Evolutionary conservation across 2,113 vertebrate genomes (phyloP).

Genomic region (Origma solitaria): DNA sequence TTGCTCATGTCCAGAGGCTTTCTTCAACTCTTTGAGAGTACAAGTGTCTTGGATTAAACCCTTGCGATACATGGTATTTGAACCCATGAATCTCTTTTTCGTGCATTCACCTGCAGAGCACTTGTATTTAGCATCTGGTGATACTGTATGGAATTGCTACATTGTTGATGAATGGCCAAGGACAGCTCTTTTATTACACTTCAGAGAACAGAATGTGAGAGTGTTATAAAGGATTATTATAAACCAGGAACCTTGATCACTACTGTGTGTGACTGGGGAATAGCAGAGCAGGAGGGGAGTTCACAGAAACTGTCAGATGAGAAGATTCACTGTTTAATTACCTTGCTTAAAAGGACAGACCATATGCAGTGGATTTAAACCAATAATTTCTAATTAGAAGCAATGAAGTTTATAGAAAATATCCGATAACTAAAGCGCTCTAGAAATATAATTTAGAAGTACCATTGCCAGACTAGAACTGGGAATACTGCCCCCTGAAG

Average conservation of each 20-base stretch:
- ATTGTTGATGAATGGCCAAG: slow-evolving; percentile 52
- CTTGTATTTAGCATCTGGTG: not conserved
- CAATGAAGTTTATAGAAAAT: slow-evolving; percentile 54
- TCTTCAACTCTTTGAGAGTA: not conserved
- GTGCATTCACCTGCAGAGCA: not conserved
- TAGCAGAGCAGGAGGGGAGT: rapidly evolving
- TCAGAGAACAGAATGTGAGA: slow-evolving; percentile 33
- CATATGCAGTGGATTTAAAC: slow-evolving; percentile 51
- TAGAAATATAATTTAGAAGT: slow-evolving; percentile 24
- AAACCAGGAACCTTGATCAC: not conserved
- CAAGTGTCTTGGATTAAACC: not conserved
- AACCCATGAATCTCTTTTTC: not conserved
- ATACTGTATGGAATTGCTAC: not conserved
- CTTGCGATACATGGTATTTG: not conserved
- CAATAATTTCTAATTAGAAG: slow-evolving; percentile 73
- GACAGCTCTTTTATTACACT: slow-evolving; percentile 36
- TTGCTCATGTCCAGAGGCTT: not conserved
- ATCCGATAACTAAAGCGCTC: slow-evolving; percentile 39
- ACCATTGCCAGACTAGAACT: not conserved
- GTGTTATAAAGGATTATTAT: slow-evolving; percentile 28
- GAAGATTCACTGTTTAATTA: slow-evolving; percentile 68
- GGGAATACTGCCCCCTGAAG: not conserved
- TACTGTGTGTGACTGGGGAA: not conserved
- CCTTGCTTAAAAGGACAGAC: slow-evolving; percentile 56
- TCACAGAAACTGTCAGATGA: slow-evolving; percentile 55